These are phyloP conservation scores for Indri indri DNA, from an alignment of 2,113 vertebrate species.

Conservation along the genomic window DNA sequence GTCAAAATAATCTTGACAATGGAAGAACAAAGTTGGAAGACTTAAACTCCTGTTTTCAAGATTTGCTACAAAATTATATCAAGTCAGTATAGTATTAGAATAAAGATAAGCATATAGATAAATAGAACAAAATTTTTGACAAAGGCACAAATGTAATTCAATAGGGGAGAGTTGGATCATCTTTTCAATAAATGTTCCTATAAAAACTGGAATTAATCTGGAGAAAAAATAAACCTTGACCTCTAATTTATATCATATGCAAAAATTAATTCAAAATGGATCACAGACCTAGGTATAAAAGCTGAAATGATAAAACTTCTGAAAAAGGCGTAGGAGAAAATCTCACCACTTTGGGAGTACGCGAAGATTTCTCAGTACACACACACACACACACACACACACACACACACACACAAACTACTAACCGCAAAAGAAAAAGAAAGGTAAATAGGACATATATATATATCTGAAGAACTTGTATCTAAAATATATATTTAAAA, in stretches of 20 bases:
- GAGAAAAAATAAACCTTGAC: neutral
- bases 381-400: neutral
- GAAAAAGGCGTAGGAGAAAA: neutral
- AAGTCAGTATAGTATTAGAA: neutral
- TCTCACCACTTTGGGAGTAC: neutral
- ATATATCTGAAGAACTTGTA: neutral
- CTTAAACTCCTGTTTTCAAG: neutral
- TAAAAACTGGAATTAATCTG: neutral
- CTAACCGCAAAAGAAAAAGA: neutral
- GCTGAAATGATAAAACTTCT: neutral
- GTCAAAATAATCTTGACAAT: conserved; percentile 2
- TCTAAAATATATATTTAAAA: neutral
- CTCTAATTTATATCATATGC: neutral
- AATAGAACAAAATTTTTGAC: neutral
- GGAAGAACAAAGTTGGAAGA: neutral
- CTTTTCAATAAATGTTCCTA: neutral
- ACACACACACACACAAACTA: neutral
- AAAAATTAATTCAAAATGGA: conserved; percentile 9
- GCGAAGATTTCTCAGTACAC: neutral
- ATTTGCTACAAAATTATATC: neutral
- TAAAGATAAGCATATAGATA: neutral
- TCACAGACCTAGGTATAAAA: neutral
- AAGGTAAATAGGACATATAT: neutral
- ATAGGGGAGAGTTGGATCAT: neutral
- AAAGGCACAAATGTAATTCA: neutral